Evolutionary conservation across 1,140 invertebrate genomes (phyloP), one percentile per base, ranked within the genome.

Genomic region (Bombus superbus): DNA sequence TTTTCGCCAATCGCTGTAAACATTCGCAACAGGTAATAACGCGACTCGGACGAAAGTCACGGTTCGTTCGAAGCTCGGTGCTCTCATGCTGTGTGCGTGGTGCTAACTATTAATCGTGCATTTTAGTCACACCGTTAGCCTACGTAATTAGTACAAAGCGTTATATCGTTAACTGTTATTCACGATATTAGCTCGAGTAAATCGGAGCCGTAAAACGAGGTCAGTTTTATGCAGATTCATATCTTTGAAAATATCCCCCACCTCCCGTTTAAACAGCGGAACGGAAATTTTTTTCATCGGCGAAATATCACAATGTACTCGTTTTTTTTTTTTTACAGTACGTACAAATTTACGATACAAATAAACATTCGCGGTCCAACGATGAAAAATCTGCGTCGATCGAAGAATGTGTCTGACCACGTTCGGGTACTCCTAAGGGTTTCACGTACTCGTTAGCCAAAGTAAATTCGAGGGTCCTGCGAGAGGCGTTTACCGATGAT

Each of bases 71-170:
- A 68, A 77, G 64, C 44, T 59, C 80, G 32, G 66, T 78, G 47
- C 59, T 40, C 25, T 83, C 88, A 83, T 90, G 88, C 88, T n/a
- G 64, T 53, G 59, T 59, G 75, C 47, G 47, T 47, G 32, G 69
- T 85, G 83, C 68, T 25, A 71, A 38, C 66, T 38, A 69, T 87
- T 73, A 62, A 62, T 82, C 38, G 47, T 83, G 57, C 53, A 44
- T 89, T 90, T 64, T 90, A 89, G 62, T 89, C 82, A 89, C 88
- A 64, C 62, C 5, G n/a, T 90, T 90, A 90, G 53, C 47, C 77
- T 53, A 89, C 85, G 32, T 78, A 10, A 78, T 89, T 89, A 89
- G 62, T 81, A 82, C 1, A 68, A 89, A 80, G 77, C 88, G 32
- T 89, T 87, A 90, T 66, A 79, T 57, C 22, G 57, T 82, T 62